Evolutionary conservation across 2,888 invertebrate species (phyloP).

Genomic region (Apomyelois bistriatella): DNA sequence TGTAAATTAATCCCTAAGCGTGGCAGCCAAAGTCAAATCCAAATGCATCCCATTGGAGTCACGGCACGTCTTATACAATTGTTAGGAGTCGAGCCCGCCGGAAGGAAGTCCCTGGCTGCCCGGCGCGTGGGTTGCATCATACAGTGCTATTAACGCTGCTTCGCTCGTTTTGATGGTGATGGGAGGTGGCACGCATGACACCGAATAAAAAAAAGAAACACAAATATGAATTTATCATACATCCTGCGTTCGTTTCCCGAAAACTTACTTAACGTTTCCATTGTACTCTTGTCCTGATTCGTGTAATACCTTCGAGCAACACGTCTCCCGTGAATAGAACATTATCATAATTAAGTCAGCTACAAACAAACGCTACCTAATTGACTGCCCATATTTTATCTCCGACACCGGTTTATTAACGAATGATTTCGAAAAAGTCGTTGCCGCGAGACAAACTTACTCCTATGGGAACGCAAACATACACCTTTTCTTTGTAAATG

Average conservation of each 20-base stretch:
- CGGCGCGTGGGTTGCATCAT: constrained; percentile 37
- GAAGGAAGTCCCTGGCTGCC: constrained; percentile 55
- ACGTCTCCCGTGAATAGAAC: no score
- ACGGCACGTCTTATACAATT: constrained; percentile 45
- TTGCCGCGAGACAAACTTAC: constrained; percentile 23
- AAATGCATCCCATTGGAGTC: constrained; percentile 32
- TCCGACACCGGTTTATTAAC: constrained; percentile 6
- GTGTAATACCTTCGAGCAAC: background rate
- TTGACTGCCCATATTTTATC: constrained; percentile 10
- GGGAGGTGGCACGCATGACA: background rate
- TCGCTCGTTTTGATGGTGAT: background rate
- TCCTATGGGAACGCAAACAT: constrained; percentile 34
- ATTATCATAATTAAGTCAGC: background rate
- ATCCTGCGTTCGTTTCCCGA: background rate
- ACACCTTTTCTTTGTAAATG: constrained; percentile 9
- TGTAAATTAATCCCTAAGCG: constrained; percentile 3
- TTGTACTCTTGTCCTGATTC: background rate
- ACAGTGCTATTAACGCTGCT: background rate
- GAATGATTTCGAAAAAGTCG: constrained; percentile 16
- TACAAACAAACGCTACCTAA: background rate
- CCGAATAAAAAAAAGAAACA: background rate
- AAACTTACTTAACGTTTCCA: background rate
- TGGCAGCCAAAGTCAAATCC: constrained; percentile 3
- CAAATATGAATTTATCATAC: background rate
- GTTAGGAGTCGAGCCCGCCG: constrained; percentile 50